Conservation (phyloP, 2,113 vertebrate genomes). For the Gallinago jamesoni region DNA sequence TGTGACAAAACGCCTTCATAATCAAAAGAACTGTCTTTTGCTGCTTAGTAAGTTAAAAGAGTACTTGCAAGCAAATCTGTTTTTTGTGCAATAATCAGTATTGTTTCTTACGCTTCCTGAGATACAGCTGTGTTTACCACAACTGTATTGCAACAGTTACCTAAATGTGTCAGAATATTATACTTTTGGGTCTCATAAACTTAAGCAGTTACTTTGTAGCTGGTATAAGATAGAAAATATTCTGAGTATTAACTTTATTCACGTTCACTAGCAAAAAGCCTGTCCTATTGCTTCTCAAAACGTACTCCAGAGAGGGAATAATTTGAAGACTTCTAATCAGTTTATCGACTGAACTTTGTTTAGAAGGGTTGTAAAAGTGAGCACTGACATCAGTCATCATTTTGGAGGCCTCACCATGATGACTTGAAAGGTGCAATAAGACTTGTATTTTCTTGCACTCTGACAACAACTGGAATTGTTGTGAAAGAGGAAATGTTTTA, state of each 20-base stretch:
- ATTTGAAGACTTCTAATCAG: background rate
- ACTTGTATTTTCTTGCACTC: background rate
- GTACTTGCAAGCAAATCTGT: background rate
- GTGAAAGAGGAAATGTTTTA: background rate
- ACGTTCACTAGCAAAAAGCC: background rate
- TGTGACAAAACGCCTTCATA: constrained; percentile 89
- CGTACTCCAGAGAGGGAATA: background rate
- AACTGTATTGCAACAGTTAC: background rate
- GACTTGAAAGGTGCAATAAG: background rate
- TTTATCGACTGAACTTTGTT: background rate
- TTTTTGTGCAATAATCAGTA: background rate
- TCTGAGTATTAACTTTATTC: background rate
- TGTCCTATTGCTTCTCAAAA: background rate
- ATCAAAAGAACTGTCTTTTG: constrained; percentile 90
- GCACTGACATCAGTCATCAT: background rate
- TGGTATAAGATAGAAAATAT: background rate
- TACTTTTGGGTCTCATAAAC: background rate
- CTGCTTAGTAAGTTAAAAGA: constrained; percentile 87
- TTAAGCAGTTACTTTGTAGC: background rate
- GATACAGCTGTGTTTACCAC: background rate
- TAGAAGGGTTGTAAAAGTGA: background rate
- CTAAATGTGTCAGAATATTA: background rate
- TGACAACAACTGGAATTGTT: background rate
- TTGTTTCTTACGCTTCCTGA: background rate
- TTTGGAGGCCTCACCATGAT: background rate